Percentiles rank a stretch among this genome's conserved stretches.
Conservation (phyloP, 2,113 vertebrate genomes). For the Arenaria interpres region DNA sequence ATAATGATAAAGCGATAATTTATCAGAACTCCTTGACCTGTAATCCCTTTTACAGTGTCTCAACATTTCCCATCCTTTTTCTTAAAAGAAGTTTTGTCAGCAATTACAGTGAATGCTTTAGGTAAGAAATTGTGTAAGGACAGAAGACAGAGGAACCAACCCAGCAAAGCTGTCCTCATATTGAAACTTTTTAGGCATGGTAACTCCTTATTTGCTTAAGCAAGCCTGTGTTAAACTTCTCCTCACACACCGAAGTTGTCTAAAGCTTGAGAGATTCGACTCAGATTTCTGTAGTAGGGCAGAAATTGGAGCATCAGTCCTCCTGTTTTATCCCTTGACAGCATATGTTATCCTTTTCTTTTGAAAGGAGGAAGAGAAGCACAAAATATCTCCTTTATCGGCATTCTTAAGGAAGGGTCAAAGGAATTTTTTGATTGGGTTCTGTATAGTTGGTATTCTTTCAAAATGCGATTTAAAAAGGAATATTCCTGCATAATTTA, state of each 20-base stretch:
- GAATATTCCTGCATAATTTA: background rate
- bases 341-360: background rate
- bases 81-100: background rate
- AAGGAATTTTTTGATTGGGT: background rate
- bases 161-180: background rate
- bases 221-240: background rate
- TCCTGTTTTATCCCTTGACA: background rate
- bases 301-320: background rate
- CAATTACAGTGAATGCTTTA: background rate
- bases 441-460: background rate
- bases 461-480: background rate
- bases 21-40: background rate
- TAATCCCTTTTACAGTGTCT: background rate
- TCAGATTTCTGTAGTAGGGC: background rate
- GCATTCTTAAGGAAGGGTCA: background rate
- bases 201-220: background rate
- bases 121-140: background rate
- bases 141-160: background rate
- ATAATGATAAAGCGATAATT: background rate
- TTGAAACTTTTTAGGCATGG: background rate
- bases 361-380: background rate
- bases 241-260: background rate
- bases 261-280: background rate
- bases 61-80: background rate
- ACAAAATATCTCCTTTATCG: fast-evolving